A percentile compares a stretch with the other conserved stretches of the same genome.
These are phyloP conservation scores for Ennomos fuscantarius DNA, from an alignment of 2,888 invertebrate species.

Conservation along the genomic window DNA sequence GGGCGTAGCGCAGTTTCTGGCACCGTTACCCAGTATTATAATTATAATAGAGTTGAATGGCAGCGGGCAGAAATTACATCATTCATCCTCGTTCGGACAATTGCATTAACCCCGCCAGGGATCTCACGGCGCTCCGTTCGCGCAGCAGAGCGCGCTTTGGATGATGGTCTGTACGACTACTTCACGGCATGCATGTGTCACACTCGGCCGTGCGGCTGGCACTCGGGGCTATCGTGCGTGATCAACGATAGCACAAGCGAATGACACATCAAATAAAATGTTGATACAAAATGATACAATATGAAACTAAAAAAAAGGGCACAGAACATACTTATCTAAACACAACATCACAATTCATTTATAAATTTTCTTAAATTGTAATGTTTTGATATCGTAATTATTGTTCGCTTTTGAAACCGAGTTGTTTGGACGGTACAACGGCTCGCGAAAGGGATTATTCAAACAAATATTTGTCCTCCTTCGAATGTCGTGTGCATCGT, in stretches of 20 bases:
- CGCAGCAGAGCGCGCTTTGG: background rate
- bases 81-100: constrained; percentile 53
- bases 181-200: too few species aligned
- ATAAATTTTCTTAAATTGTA: constrained; percentile 15
- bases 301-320: background rate
- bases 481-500: constrained; percentile 27
- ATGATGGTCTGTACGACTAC: background rate
- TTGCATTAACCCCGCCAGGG: constrained; percentile 53
- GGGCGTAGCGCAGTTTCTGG: constrained; percentile 44
- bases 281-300: background rate
- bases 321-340: background rate
- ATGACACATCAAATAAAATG: too few species aligned
- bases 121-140: constrained; percentile 19
- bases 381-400: constrained; percentile 19
- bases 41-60: constrained; percentile 62
- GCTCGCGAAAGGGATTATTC: constrained; percentile 10
- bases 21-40: constrained; percentile 41
- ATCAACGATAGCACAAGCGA: too few species aligned
- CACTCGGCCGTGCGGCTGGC: too few species aligned
- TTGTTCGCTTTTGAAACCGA: constrained; percentile 16
- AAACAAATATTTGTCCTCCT: constrained; percentile 17
- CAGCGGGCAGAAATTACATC: constrained; percentile 63
- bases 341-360: constrained; percentile 18
- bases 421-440: constrained; percentile 26
- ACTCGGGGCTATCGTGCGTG: too few species aligned